Percentiles rank a stretch among this genome's conserved stretches.
Conservation (phyloP, 2,113 vertebrate species). For the Rhinolophus sinicus region DNA sequence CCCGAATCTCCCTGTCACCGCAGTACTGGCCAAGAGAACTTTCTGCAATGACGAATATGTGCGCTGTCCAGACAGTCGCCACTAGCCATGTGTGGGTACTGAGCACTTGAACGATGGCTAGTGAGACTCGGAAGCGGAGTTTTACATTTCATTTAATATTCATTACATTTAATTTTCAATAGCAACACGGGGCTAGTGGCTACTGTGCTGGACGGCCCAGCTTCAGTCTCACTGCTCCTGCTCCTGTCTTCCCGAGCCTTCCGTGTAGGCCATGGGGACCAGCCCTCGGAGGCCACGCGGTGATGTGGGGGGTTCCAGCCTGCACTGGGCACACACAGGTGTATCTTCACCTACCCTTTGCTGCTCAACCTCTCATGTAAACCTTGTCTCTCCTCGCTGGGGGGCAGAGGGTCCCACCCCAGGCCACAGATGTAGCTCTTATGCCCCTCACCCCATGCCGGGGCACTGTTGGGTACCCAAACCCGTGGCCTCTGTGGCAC, state of each 20-base stretch:
- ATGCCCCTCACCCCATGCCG: fast-evolving
- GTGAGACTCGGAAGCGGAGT: background rate
- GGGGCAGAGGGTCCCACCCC: background rate
- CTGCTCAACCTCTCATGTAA: background rate
- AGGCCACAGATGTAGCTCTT: background rate
- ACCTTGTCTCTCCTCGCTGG: background rate
- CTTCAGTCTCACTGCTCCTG: background rate
- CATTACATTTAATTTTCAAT: background rate
- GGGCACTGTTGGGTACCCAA: background rate
- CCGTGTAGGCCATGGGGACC: background rate
- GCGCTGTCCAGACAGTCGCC: fast-evolving
- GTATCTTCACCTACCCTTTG: background rate
- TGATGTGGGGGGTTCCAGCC: background rate
- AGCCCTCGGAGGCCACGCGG: background rate
- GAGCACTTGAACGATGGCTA: background rate
- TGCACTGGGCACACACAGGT: background rate
- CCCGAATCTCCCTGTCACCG: background rate
- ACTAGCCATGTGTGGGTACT: background rate
- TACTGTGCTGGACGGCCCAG: background rate
- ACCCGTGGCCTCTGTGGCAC: background rate
- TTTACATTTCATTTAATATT: background rate
- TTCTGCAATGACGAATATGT: fast-evolving
- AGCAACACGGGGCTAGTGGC: background rate
- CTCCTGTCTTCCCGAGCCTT: background rate
- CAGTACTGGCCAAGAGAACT: background rate